Conservation (phyloP, 2,113 vertebrate genomes). For the Ardeotis arabs region DNA sequence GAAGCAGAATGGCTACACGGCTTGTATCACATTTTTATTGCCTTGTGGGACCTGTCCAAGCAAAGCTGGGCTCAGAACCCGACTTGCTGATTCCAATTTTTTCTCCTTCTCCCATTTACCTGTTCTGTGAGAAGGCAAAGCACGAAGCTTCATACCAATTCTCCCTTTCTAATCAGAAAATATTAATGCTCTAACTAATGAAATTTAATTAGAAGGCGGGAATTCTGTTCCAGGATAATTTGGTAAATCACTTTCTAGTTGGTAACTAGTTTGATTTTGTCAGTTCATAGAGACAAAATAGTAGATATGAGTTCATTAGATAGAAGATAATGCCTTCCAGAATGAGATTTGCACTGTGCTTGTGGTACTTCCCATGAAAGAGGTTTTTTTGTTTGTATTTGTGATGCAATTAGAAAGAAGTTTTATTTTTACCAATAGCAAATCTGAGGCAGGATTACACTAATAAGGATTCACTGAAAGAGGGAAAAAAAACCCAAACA, state of each 20-base stretch:
- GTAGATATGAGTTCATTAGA: not conserved
- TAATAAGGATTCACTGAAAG: not conserved
- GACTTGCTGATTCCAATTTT: not conserved
- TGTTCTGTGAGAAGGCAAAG: not conserved
- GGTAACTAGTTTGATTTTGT: not conserved
- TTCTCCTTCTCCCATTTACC: not conserved
- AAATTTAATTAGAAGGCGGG: not conserved
- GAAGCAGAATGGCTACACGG: not conserved
- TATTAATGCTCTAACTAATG: not conserved
- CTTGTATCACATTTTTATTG: not conserved
- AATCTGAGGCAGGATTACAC: not conserved
- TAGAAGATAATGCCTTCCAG: not conserved
- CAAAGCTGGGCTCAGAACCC: not conserved
- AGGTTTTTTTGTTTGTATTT: not conserved
- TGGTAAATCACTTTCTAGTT: not conserved
- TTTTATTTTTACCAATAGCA: not conserved
- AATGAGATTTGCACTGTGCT: rapidly evolving
- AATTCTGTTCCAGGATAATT: not conserved
- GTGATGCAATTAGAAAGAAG: not conserved
- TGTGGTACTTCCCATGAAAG: not conserved
- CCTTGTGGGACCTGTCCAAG: not conserved
- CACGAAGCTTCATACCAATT: not conserved
- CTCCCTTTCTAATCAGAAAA: not conserved
- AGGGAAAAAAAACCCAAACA: too few relatives aligned
- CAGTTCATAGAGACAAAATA: not conserved